Evolutionary conservation across 2,888 invertebrate species (phyloP), one percentile per base, ranked within the genome.

Genomic region (Holacanthella duospinosa): DNA sequence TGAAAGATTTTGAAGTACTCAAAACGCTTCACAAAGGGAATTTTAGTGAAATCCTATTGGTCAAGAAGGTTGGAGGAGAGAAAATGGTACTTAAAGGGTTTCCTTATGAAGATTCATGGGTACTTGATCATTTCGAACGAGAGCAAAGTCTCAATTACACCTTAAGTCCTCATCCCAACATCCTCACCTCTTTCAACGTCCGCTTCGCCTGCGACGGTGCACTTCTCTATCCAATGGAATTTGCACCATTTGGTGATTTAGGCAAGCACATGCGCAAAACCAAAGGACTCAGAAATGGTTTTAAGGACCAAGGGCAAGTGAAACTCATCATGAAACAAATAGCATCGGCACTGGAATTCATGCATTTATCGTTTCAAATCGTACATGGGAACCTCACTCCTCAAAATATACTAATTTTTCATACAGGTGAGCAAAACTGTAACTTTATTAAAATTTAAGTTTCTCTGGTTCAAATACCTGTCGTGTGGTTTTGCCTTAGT

Each of bases 241-340:
- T 83, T 74, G 87, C 87, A 0, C 84, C 86, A 0, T 81, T 81
- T 67, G 88, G 88, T 0, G 87, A 88, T 74, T 78, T 89, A 26
- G 81, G 84, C 1, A 83, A 84, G 2, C 82, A 82, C 73, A 79
- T 85, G 25, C 6, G n/a, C 4, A 48, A 48, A 48, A 48, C 48
- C 12, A 80, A 80, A 25, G 81, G 81, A n/a, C 21, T n/a, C 6
- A 21, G 48, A 9, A 48, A 21, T 48, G 85, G 86, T 59, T 84
- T 84, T 0, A 75, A 86, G 1, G 80, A 81, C 60, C 83, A 90
- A 77, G 81, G 87, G 43, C 89, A 90, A 75, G 87, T 91, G 61
- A 96, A 96, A 80, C 82, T 87, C 73, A 90, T 96, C 57, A 88
- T 93, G 19, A 87, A 88, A 75, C 95, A 88, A 74, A 75, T 89